These are phyloP conservation scores for Exocentrus adspersus DNA, from an alignment of 2,888 invertebrate genomes.

Conservation along the genomic window DNA sequence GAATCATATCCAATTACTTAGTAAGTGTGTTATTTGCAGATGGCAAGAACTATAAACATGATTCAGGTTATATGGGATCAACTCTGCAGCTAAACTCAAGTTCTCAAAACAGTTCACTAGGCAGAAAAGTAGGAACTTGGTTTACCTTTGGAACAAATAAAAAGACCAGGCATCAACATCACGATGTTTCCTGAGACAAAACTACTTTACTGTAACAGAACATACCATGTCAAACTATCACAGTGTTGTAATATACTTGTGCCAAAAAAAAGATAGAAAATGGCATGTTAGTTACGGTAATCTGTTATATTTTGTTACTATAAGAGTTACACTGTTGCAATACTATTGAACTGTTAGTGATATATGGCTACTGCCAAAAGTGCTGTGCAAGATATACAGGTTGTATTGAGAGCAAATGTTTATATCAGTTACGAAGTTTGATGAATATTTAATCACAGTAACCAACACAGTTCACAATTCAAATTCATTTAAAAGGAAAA, in stretches of 20 bases:
- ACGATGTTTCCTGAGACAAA: conserved; percentile 66
- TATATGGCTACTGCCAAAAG: conserved; percentile 52
- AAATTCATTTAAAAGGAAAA: no score
- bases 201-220: conserved; percentile 64
- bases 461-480: no score
- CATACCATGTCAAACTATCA: conserved; percentile 29
- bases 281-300: conserved; percentile 22
- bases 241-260: conserved; percentile 31
- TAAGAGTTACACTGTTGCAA: conserved; percentile 25
- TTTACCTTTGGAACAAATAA: conserved; percentile 69
- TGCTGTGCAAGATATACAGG: conserved; percentile 50
- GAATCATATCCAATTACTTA: no score
- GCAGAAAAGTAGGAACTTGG: conserved; percentile 69
- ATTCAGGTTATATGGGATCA: conserved; percentile 63
- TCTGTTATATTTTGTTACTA: conserved; percentile 15
- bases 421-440: conserved; percentile 9
- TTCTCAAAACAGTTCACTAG: conserved; percentile 63
- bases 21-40: conserved; percentile 49
- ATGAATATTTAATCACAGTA: conserved; percentile 1
- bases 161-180: conserved; percentile 64
- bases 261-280: conserved; percentile 44
- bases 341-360: conserved; percentile 44
- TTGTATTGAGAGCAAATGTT: conserved; percentile 28
- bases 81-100: conserved; percentile 58
- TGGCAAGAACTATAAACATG: conserved; percentile 65